Base-by-base conservation (phyloP, 1,140 invertebrate genomes). In the Tribolium madens region DNA sequence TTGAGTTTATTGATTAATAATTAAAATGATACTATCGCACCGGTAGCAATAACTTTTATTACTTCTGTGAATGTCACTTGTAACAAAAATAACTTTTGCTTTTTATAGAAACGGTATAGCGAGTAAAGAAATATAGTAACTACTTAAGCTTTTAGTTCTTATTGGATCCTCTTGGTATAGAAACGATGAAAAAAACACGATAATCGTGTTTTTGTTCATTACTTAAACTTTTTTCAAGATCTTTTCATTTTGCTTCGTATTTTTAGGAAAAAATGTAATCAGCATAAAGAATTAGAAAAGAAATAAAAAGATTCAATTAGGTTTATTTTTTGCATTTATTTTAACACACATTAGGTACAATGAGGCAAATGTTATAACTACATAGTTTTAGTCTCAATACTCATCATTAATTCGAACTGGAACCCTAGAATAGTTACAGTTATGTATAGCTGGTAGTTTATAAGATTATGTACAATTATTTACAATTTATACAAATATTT, bases 261-360 rank as follows among this genome's bases (percentile, higher is more conserved):
- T 26, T 26, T 26, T 26, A 5, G 1, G 21, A 5, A 26, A n/a
- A 31, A n/a, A 42, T 2, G 36, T 42, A 42, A 42, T 42, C 9
- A 42, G 9, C n/a, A n/a, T 42, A 42, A 42, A 10, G 36, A 42
- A 26, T 26, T 42, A 42, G 9, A 42, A 42, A 42, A 42, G 0
- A 42, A 42, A 26, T 47, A 12, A 50, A 10, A 50, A 13, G 13
- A 50, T 50, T 7, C 14, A 50, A 15, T 50, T 50, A 17, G 4
- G 3, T 50, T 50, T 50, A 57, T 18, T 21, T 12, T 33, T 31
- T 64, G n/a, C 3, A 13, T 64, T 64, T 64, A 33, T 64, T 64
- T 9, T 33, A 64, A 64, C 57, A 64, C 57, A 64, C 21, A 64
- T 52, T 52, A 52, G 48, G 14, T 64, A 64, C 57, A 64, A 64